Evolutionary conservation across 1,140 invertebrate genomes (phyloP), one percentile per base, ranked within the genome.

Genomic region (Diabrotica virgifera): DNA sequence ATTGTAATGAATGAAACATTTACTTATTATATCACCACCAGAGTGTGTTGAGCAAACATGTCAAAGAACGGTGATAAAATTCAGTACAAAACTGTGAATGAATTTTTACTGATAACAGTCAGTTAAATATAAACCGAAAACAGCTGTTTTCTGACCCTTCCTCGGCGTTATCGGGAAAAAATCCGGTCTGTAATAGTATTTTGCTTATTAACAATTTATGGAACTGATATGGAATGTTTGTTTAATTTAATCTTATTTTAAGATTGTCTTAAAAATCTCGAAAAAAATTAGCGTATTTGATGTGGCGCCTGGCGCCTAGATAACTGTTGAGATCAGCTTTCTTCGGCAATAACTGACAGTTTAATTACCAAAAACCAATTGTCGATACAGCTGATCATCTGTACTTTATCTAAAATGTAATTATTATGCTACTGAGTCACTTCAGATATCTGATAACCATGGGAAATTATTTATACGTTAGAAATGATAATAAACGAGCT

Each of bases 41-140:
- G 40, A 46, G 40, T 46, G 40, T 46, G 40, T 46, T 46, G n/a
- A 46, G 40, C 40, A 46, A 46, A 46, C 40, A 46, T 46, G 40
- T 46, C 40, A n/a, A n/a, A 46, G 40, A n/a, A 10, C n/a, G 8
- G 40, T 46, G 40, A 46, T 46, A 46, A 46, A 46, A 46, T 46
- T 46, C 5, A 46, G 40, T 24, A 24, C 24, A 24, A 24, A 24
- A 24, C 24, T 24, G 24, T 46, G 40, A 46, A 46, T 46, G 40
- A 46, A 46, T 10, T 10, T 46, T 46, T 46, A n/a, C 24, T 2
- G 24, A 24, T 46, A 8, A 46, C 40, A n/a, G n/a, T 46, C 8
- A 46, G 40, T 46, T 46, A 46, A 46, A 46, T 46, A 10, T 46
- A 46, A 46, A 46, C 8, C 40, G 8, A 46, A 46, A 46, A 46